Evolutionary conservation across 2,113 vertebrate genomes (phyloP).

Genomic region (Ranitomeya variabilis): DNA sequence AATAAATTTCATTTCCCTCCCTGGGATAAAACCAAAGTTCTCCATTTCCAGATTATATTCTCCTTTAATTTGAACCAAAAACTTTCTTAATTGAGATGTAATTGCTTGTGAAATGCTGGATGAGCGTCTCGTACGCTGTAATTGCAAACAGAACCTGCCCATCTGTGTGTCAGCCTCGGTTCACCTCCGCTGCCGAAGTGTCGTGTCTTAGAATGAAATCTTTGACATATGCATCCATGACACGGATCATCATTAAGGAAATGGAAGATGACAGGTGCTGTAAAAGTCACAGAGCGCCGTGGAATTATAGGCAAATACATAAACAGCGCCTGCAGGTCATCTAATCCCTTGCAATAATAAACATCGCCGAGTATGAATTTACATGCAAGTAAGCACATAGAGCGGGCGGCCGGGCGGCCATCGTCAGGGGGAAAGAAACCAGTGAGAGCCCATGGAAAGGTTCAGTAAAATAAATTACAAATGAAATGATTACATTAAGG

Average conservation of each 20-base stretch:
- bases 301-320: slow-evolving; percentile 36
- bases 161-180: not conserved
- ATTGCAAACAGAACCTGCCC: slow-evolving; percentile 29
- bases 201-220: slow-evolving; percentile 13
- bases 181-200: not conserved
- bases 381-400: slow-evolving; percentile 2
- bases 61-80: not conserved
- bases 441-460: not conserved
- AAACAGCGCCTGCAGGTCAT: slow-evolving; percentile 20
- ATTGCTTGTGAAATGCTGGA: slow-evolving; percentile 5
- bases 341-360: slow-evolving; percentile 31
- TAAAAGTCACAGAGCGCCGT: not conserved
- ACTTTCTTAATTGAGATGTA: not conserved
- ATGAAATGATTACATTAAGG: not conserved
- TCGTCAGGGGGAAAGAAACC: not conserved
- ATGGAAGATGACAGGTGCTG: slow-evolving; percentile 35
- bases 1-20: not conserved
- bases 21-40: not conserved
- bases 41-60: not conserved
- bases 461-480: not conserved
- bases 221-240: slow-evolving; percentile 23
- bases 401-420: not conserved
- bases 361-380: not conserved
- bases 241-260: slow-evolving; percentile 43
- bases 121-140: not conserved